Evolutionary conservation across 2,888 invertebrate genomes (phyloP), one percentile per base, ranked within the genome.

Genomic region (Drosophila siamana): DNA sequence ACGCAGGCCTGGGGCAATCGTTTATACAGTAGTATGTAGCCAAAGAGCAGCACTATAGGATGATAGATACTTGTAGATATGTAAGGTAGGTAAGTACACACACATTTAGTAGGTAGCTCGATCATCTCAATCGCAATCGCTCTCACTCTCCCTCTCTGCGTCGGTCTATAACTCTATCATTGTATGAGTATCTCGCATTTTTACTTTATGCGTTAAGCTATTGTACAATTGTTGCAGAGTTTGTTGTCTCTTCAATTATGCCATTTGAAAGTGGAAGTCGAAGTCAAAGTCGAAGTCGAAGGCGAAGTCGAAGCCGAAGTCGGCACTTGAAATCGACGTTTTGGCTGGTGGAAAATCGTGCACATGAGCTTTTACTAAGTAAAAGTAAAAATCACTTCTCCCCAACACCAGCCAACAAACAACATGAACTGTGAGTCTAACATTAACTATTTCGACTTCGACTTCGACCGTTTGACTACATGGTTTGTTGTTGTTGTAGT

Each of bases 341-440:
- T 70, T 80, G 65, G 57, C 59, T 74, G 54, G 51, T 84, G 84
- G 78, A 87, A 86, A 87, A 87, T 87, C 86, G 86, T 89, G 86
- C 86, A 86, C 86, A 89, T 89, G 80, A 78, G 74, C 77, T 72
- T 67, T 67, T 62, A 24, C 54, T 69, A 86, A 80, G 88, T 86
- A 87, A 87, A 88, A 87, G 88, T 86, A 86, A 89, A 85, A 85
- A 85, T 85, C 79, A 81, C 76, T 85, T 88, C 55, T 55, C 43
- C 55, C 13, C 44, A 56, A 22, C 43, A 41, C n/a, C 52, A 52
- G 15, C 51, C 38, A 30, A 13, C 13, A 33, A 48, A 22, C 13
- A 48, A 48, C 48, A 24, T 13, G 13, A 48, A 33, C 36, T 36
- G 4, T n/a, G 22, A 43, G 30, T 54, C 19, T 26, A 61, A 61